Percentiles rank a stretch among this genome's conserved stretches.
Evolutionary conservation across 2,888 invertebrate species (phyloP).

Genomic region (Drosophila paucipuncta): DNA sequence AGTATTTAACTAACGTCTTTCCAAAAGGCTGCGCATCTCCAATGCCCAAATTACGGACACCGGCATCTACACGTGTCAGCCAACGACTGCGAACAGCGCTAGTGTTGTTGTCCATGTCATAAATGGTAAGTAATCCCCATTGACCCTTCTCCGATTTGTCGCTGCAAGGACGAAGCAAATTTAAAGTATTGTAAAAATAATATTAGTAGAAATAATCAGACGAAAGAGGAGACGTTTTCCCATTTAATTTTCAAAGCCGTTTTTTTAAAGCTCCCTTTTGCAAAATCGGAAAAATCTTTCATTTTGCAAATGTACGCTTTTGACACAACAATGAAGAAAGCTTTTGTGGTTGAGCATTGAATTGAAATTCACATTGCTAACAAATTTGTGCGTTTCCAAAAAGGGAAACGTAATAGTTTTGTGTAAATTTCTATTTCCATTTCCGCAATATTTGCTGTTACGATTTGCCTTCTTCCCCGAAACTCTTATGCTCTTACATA

Average conservation of each 20-base stretch:
- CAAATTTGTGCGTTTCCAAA: not conserved
- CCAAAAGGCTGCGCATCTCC: constrained; percentile 88
- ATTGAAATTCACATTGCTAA: not conserved
- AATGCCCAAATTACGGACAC: constrained; percentile 91
- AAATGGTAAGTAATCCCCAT: constrained; percentile 88
- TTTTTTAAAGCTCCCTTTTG: not conserved
- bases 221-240: not conserved
- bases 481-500: not conserved
- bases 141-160: not conserved
- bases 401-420: not conserved
- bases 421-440: too few relatives aligned
- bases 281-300: not conserved
- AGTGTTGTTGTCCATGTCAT: constrained; percentile 95
- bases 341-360: too few relatives aligned
- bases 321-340: not conserved
- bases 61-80: constrained; percentile 95
- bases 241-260: not conserved
- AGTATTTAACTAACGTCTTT: not conserved
- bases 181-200: not conserved
- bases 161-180: not conserved
- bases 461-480: too few relatives aligned
- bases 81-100: constrained; percentile 93
- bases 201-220: not conserved
- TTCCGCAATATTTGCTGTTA: too few relatives aligned
- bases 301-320: not conserved